These are phyloP conservation scores for Apodemia hepburni DNA, from an alignment of 2,888 invertebrate species.

Conservation along the genomic window DNA sequence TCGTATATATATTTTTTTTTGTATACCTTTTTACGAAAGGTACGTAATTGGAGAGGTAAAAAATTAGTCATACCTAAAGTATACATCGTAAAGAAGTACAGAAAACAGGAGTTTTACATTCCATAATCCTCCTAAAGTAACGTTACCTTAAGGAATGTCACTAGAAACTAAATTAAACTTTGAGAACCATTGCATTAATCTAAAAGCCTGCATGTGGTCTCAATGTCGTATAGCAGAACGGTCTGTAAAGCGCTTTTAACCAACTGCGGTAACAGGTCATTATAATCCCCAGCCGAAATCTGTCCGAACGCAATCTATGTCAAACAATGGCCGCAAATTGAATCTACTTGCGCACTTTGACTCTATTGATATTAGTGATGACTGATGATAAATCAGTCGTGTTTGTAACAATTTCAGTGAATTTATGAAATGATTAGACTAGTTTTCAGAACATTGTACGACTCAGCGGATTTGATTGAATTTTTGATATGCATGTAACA, in stretches of 20 bases:
- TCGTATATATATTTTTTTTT: too few relatives aligned
- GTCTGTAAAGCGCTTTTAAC: neutral
- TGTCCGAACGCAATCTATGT: constrained; percentile 10
- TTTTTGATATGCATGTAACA: too few relatives aligned
- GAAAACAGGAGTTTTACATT: too few relatives aligned
- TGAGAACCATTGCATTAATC: neutral
- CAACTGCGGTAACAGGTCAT: constrained; percentile 13
- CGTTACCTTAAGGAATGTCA: too few relatives aligned
- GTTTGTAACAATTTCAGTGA: neutral
- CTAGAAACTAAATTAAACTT: neutral
- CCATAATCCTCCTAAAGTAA: too few relatives aligned
- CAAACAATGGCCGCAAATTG: constrained; percentile 7
- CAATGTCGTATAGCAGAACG: neutral
- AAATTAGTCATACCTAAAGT: too few relatives aligned
- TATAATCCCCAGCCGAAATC: neutral
- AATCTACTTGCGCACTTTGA: constrained; percentile 1
- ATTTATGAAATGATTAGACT: too few relatives aligned
- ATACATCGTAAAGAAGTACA: too few relatives aligned
- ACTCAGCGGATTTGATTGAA: too few relatives aligned
- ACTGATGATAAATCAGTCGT: neutral
- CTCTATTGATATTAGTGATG: neutral
- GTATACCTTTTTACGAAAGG: too few relatives aligned
- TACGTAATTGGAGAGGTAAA: too few relatives aligned
- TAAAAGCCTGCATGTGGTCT: neutral
- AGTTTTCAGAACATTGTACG: too few relatives aligned